Evolutionary conservation across 2,113 vertebrate genomes (phyloP), one percentile per base, ranked within the genome.

Genomic region (Terrapene triunguis): DNA sequence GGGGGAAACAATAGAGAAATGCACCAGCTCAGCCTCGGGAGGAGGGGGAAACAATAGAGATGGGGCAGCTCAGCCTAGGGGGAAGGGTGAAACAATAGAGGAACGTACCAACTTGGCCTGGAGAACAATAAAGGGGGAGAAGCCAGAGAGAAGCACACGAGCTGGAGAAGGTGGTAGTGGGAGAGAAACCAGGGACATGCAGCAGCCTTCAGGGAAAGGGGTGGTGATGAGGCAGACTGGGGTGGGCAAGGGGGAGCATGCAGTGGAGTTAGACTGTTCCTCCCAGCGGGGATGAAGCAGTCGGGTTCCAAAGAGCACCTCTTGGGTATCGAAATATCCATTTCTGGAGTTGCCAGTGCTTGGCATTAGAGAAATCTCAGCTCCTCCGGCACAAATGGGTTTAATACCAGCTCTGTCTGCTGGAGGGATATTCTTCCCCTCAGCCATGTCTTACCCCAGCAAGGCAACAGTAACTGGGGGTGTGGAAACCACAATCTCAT

Each of bases 21-120:
- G 98, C 0, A 99, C 98, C 95, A 99, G 98, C 96, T 99, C 99
- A 0, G 99, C 99, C 96, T 99, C 84, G 95, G 96, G 35, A 24
- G 98, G 80, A 11, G 55, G 98, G 32, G 17, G 62, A 35, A 19
- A 69, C 35, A 69, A n/a, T n/a, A 17, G 17, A 35, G 13, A 51
- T 16, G 98, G 0, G 99, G 98, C 95, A 99, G 98, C 96, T 99
- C 99, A 0, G 99, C 99, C 96, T 99, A 84, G 95, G 95, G 35
- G 17, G 98, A 82, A 11, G 57, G 98, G 50, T 10, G 19, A 12
- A 19, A 29, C 24, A 76, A 76, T 8, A 47, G 42, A 44, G 76
- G 42, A 47, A 44, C 1, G 1, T 12, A 44, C 11, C 24, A 44
- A 42, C 10, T 13, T 44, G 21, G 72, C 42, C 10, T 3, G 42